Evolutionary conservation across 2,113 vertebrate genomes (phyloP).

Genomic region (Melozone crissalis): DNA sequence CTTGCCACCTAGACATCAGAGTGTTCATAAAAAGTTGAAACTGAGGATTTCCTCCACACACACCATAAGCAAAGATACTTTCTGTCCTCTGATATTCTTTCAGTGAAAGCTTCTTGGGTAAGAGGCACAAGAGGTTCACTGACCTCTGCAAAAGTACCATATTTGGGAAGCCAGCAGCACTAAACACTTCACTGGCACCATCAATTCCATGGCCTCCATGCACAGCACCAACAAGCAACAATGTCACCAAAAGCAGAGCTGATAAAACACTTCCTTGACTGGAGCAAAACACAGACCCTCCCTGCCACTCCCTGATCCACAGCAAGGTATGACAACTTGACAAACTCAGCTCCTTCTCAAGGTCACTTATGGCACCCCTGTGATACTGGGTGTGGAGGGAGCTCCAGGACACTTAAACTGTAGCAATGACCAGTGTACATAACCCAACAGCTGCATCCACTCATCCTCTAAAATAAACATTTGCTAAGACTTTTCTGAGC

Average conservation of each 20-base stretch:
- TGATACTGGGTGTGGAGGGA: neutral
- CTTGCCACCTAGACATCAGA: neutral
- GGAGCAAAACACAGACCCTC: neutral
- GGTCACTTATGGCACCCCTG: neutral
- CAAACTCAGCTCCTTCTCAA: neutral
- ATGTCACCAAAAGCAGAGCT: neutral
- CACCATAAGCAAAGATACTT: neutral
- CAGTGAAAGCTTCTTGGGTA: neutral
- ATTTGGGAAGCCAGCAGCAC: neutral
- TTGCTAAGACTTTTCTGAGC: neutral
- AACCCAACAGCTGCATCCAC: neutral
- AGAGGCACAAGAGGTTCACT: neutral
- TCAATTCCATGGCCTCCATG: fast-evolving
- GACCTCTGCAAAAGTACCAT: neutral
- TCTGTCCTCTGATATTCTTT: neutral
- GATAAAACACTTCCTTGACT: neutral
- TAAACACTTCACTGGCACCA: neutral
- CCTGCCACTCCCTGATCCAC: neutral
- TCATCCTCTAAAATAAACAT: neutral
- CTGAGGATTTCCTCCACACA: neutral
- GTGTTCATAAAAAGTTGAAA: neutral
- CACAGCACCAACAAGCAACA: neutral
- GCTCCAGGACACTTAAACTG: neutral
- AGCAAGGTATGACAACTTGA: neutral
- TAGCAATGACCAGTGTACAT: neutral